Percentiles rank a stretch among this genome's conserved stretches.
Evolutionary conservation across 2,113 vertebrate genomes (phyloP).

Genomic region (Amblyornis subalaris): DNA sequence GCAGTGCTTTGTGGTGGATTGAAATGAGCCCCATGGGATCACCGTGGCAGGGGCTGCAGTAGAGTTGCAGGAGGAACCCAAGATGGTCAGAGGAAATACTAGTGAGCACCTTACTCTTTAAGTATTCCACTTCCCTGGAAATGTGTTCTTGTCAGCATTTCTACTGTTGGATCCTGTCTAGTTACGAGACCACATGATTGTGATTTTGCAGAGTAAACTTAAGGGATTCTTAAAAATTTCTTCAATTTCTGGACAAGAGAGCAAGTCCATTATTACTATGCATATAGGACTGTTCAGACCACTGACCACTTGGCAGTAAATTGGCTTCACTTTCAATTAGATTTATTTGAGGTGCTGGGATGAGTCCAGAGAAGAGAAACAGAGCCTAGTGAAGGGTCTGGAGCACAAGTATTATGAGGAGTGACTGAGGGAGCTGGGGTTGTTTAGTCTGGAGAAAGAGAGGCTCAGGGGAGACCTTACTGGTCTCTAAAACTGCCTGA

Average conservation of each 20-base stretch:
- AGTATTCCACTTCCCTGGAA: background rate
- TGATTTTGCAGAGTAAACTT: background rate
- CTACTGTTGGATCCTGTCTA: background rate
- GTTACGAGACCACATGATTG: background rate
- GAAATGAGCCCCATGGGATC: background rate
- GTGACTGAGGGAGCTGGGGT: background rate
- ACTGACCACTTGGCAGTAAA: background rate
- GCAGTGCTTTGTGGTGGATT: background rate
- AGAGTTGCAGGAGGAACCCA: background rate
- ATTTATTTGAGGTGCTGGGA: background rate
- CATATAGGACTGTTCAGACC: background rate
- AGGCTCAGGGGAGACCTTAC: background rate
- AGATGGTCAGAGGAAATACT: background rate
- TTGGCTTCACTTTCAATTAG: background rate
- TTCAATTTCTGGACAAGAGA: background rate
- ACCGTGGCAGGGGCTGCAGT: accelerated
- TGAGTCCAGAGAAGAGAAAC: background rate
- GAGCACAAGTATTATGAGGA: background rate
- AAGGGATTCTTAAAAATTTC: background rate
- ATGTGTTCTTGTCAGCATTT: background rate
- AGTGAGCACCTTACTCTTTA: background rate
- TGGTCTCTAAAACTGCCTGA: accelerated
- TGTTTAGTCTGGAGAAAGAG: background rate
- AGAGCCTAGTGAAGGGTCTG: background rate
- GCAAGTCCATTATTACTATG: background rate